Conservation (phyloP, 2,113 vertebrate genomes). For the Nibea albiflora region DNA sequence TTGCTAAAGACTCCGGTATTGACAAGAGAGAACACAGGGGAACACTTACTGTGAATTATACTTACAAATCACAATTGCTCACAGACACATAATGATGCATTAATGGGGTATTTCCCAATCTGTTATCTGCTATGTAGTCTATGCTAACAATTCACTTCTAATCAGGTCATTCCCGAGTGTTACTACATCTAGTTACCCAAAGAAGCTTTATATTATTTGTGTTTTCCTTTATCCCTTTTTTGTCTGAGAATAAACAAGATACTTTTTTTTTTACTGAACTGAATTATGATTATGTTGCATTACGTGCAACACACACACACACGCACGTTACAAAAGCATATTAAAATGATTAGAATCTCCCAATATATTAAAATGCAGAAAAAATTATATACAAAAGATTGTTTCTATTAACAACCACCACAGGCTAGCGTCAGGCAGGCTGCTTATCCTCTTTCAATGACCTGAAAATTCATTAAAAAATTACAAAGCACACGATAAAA, state of each 20-base stretch:
- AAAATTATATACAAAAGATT: constrained; percentile 21
- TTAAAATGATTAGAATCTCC: neutral
- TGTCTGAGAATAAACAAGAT: neutral
- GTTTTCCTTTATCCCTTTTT: neutral
- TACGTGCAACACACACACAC: neutral
- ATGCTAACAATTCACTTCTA: too few relatives aligned
- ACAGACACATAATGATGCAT: neutral
- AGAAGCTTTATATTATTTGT: neutral
- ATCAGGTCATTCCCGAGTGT: neutral
- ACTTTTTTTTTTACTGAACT: neutral
- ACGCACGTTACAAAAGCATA: neutral
- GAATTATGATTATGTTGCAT: too few relatives aligned
- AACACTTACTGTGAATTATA: neutral
- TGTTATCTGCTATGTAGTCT: neutral
- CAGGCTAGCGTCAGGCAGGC: too few relatives aligned
- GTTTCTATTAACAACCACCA: constrained; percentile 9
- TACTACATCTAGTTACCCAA: neutral
- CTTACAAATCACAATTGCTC: neutral
- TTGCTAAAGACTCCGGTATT: neutral
- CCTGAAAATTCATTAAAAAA: constrained; percentile 39
- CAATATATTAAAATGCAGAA: constrained; percentile 12
- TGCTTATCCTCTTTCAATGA: neutral
- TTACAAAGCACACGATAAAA: constrained; percentile 29
- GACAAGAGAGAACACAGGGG: neutral
- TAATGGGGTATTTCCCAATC: neutral